phyloP scores from a whole-genome alignment of 2,888 invertebrate genomes.

The Hypomecis punctinalis region DNA sequence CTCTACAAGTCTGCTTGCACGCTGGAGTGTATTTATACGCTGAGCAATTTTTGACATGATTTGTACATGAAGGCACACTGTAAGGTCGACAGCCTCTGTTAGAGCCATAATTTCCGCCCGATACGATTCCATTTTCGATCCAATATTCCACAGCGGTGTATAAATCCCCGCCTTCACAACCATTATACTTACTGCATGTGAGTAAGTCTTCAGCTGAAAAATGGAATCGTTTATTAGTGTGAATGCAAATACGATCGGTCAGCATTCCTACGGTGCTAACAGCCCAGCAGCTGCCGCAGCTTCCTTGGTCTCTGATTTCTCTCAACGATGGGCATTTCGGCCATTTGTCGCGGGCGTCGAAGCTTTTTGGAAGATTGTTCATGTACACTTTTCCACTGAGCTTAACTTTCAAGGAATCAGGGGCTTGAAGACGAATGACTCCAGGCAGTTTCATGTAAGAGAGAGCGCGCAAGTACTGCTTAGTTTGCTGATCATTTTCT shows the following conservation, averaged over 20 bases:
- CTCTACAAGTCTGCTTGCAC: not conserved
- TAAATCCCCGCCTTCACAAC: not conserved
- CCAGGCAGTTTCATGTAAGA: constrained; percentile 1
- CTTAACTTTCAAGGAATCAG: not conserved
- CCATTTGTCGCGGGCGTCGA: constrained; percentile 93
- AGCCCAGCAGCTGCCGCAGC: constrained; percentile 97
- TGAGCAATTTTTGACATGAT: not conserved
- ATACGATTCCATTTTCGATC: not conserved
- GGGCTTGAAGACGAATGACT: not conserved
- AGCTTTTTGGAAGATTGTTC: constrained; percentile 61
- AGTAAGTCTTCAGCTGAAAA: constrained; percentile 1
- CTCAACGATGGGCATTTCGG: constrained; percentile 92
- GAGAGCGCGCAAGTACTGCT: not conserved
- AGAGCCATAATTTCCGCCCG: constrained; percentile 4
- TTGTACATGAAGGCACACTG: not conserved
- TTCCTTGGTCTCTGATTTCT: constrained; percentile 93
- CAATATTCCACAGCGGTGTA: not conserved
- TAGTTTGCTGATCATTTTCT: not conserved
- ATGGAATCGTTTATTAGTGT: constrained; percentile 86
- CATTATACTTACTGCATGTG: not conserved
- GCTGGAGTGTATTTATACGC: not conserved
- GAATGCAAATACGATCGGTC: constrained; percentile 94
- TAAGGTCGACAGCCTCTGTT: constrained; percentile 3
- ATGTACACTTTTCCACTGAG: not conserved
- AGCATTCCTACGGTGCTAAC: constrained; percentile 96